Evolutionary conservation across 2,113 vertebrate species (phyloP), one percentile per base, ranked within the genome.

Genomic region (Poecile atricapillus): DNA sequence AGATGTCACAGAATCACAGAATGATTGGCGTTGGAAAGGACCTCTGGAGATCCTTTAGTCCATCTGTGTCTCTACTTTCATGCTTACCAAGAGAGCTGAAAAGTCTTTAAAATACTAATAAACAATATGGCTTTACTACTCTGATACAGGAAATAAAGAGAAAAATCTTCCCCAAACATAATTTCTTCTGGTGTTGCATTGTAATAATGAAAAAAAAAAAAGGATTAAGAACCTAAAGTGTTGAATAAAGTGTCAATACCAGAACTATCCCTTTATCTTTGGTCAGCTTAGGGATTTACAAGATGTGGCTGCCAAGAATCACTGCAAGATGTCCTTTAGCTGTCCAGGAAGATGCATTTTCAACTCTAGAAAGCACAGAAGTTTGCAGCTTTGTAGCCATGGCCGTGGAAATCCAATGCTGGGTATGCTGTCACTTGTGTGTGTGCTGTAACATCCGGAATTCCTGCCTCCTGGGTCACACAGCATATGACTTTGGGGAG

Each of bases 51-150:
- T 77, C 21, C 14, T 49, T 25, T 23, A 63, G 70, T 69, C 49
- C 64, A 63, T 63, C 71, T 76, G 28, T 53, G 46, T n/a, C n/a
- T n/a, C n/a, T 94, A 17, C 31, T 71, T 95, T 94, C 79, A 41
- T 65, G 58, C 58, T 83, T 85, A 70, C 50, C 59, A 89, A 86
- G 91, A 90, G 37, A 85, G 49, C 63, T 78, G 73, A 78, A 83
- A 92, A 65, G 68, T 85, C 90, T 96, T 94, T 31, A 67, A 89
- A 89, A 89, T 82, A 93, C 27, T 50, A 15, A 80, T 39, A 93
- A 70, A 81, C 11, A 44, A 24, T 41, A n/a, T 7, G 27, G 15
- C 52, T 65, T 82, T 82, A 41, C 35, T 77, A 5, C 64, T 65
- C 46, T 65, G 43, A 33, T 69, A 20, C 2, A 73, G 20, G 21